Evolutionary conservation across 2,888 invertebrate genomes (phyloP).

Genomic region (Metallyticus violacea): DNA sequence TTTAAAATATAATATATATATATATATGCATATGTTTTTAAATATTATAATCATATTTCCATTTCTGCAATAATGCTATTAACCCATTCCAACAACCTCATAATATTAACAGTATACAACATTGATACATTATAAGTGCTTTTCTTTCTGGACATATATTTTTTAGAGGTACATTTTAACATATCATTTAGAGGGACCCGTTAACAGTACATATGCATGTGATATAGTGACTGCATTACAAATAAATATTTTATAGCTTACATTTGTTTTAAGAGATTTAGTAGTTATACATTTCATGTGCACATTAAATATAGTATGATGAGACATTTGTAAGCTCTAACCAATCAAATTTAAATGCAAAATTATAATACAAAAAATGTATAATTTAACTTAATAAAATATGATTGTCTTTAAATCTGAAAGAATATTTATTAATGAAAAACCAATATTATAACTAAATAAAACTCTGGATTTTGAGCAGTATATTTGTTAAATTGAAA

Average conservation of each 20-base stretch:
- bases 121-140: not conserved
- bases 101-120: not conserved
- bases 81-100: not conserved
- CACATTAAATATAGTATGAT: not conserved
- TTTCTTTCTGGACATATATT: not conserved
- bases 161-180: not conserved
- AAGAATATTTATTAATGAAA: not conserved
- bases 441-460: not conserved
- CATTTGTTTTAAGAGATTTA: not conserved
- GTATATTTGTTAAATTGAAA: no score
- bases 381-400: not conserved
- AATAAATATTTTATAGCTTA: not conserved
- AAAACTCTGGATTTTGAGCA: not conserved
- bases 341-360: not conserved
- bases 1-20: not conserved
- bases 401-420: not conserved
- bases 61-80: not conserved
- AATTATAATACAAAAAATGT: not conserved
- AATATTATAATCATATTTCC: not conserved
- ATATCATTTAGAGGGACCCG: not conserved
- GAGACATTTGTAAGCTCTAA: not conserved
- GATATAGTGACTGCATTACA: not conserved
- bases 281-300: not conserved
- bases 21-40: not conserved
- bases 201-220: not conserved